phyloP scores from a whole-genome alignment of 2,113 vertebrate genomes.

The Colistium nudipinnis region DNA sequence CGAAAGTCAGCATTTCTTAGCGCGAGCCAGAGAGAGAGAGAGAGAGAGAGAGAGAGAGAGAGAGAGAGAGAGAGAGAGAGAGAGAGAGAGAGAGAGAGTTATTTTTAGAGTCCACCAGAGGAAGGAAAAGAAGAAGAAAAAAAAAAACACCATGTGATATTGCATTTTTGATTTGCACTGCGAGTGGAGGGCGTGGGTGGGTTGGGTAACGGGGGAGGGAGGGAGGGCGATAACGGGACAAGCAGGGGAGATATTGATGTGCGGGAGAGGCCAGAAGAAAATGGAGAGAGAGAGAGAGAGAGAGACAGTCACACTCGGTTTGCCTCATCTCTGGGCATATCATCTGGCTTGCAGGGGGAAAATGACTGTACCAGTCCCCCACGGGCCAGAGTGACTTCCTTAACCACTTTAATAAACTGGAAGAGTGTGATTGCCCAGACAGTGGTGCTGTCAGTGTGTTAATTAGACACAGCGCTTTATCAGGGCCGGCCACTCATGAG shows the following conservation, averaged over 20 bases:
- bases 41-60: too few relatives aligned
- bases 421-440: slow-evolving; percentile 79
- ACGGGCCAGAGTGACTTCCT: slow-evolving; percentile 75
- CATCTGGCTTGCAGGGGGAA: slow-evolving; percentile 75
- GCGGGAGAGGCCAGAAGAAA: slow-evolving; percentile 29
- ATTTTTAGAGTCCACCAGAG: slow-evolving; percentile 68
- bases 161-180: slow-evolving; percentile 63
- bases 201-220: not conserved
- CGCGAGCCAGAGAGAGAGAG: too few relatives aligned
- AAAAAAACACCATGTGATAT: slow-evolving; percentile 66
- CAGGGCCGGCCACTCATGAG: slow-evolving; percentile 76
- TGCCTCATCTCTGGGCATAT: slow-evolving; percentile 73
- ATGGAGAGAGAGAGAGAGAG: slow-evolving; percentile 45
- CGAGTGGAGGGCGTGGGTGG: slow-evolving; percentile 15
- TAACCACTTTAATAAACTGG: slow-evolving; percentile 82
- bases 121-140: too few relatives aligned
- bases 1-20: slow-evolving; percentile 73
- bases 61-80: too few relatives aligned
- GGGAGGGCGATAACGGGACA: slow-evolving; percentile 23
- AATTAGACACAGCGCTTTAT: slow-evolving; percentile 83
- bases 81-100: too few relatives aligned
- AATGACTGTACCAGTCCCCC: slow-evolving; percentile 75
- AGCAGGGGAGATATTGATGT: slow-evolving; percentile 51
- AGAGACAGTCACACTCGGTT: slow-evolving; percentile 70
- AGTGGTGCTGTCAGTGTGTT: slow-evolving; percentile 78